Evolutionary conservation across 2,888 invertebrate species (phyloP).

Genomic region (Leucophenga maculata): DNA sequence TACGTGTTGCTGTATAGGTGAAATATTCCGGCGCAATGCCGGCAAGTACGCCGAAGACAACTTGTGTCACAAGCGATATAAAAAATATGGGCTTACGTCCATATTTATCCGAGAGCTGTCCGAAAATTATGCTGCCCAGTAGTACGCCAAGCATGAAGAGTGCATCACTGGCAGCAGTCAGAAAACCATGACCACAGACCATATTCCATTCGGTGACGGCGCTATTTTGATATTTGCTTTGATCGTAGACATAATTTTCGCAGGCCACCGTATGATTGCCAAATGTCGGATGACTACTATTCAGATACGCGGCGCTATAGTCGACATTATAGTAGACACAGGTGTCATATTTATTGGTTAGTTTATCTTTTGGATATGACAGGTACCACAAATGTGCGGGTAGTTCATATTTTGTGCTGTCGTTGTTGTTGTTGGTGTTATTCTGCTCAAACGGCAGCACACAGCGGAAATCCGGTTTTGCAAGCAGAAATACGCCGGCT

Average conservation of each 20-base stretch:
- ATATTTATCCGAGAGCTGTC: constrained; percentile 81
- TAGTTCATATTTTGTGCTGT: constrained; percentile 70
- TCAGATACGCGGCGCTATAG: constrained; percentile 65
- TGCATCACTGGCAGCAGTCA: constrained; percentile 79
- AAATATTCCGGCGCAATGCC: constrained; percentile 80
- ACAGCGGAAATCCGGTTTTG: constrained; percentile 79
- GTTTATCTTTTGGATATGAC: constrained; percentile 75
- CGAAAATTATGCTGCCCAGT: constrained; percentile 81
- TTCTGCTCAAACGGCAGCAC: constrained; percentile 75
- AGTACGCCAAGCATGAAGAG: constrained; percentile 80
- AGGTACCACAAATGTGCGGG: constrained; percentile 72
- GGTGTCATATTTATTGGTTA: constrained; percentile 72
- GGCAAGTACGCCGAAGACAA: constrained; percentile 79
- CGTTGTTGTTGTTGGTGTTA: constrained; percentile 65
- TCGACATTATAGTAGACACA: constrained; percentile 74
- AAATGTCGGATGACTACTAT: constrained; percentile 50
- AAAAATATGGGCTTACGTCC: constrained; percentile 83
- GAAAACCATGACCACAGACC: constrained; percentile 78
- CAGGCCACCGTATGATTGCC: constrained; percentile 71
- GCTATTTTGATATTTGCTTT: constrained; percentile 76
- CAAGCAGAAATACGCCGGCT: constrained; percentile 80
- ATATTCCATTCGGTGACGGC: constrained; percentile 81
- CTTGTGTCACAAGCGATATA: constrained; percentile 79
- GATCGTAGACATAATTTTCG: constrained; percentile 77
- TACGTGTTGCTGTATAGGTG: constrained; percentile 78